phyloP scores from a whole-genome alignment of 2,797 vertebrate genomes.

The Merluccius polli region DNA sequence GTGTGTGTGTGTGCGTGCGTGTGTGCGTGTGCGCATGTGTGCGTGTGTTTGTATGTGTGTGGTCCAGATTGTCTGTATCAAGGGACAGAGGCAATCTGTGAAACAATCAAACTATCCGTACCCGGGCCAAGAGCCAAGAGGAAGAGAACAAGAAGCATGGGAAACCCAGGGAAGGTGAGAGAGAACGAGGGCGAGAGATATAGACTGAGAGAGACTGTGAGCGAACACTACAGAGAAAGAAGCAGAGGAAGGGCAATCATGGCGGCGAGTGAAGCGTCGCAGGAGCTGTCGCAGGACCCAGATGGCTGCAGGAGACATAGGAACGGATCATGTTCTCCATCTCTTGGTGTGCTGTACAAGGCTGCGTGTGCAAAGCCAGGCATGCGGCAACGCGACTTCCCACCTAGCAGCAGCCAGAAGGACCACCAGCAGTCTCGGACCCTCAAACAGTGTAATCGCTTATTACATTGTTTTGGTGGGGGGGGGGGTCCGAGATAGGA shows the following conservation, averaged over 20 bases:
- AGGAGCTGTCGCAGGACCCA: too few relatives aligned
- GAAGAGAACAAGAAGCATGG: constrained; percentile 3
- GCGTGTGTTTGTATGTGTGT: constrained; percentile 30
- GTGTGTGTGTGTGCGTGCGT: too few relatives aligned
- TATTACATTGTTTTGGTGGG: too few relatives aligned
- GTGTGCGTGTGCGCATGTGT: not conserved
- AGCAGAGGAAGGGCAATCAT: not conserved
- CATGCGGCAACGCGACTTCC: too few relatives aligned
- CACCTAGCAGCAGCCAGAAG: too few relatives aligned
- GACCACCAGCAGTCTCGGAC: too few relatives aligned
- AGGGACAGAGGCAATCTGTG: constrained; percentile 40
- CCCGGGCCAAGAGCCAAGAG: constrained; percentile 15
- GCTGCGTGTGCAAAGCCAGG: too few relatives aligned
- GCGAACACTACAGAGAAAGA: not conserved
- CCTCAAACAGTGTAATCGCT: too few relatives aligned
- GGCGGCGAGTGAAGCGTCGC: not conserved
- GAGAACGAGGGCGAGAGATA: not conserved
- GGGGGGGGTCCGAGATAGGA: too few relatives aligned
- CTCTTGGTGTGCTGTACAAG: too few relatives aligned
- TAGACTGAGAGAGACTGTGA: not conserved
- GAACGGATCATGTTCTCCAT: too few relatives aligned
- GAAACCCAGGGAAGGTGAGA: constrained; percentile 3
- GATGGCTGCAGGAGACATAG: too few relatives aligned
- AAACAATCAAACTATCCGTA: constrained; percentile 44
- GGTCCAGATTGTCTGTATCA: constrained; percentile 37